A percentile compares a stretch with the other conserved stretches of the same genome.
phyloP scores from a whole-genome alignment of 1,140 invertebrate genomes.

The Drosophila kurseongensis region DNA sequence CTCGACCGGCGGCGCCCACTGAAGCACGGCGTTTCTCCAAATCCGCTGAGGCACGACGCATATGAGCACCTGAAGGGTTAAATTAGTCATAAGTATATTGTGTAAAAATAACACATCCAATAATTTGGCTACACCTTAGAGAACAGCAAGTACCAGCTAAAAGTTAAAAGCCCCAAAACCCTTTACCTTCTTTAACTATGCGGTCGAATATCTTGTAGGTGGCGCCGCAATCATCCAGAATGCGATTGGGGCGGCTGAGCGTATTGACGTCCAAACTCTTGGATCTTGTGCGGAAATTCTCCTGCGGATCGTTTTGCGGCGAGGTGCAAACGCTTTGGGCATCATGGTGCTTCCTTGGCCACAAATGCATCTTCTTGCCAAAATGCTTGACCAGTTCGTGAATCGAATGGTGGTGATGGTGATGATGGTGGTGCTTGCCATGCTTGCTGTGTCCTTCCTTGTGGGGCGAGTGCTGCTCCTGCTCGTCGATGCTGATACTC shows the following conservation, averaged over 20 bases:
- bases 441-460: slow-evolving; percentile 73
- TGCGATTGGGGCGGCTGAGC: slow-evolving; percentile 84
- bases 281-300: slow-evolving; percentile 90
- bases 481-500: slow-evolving; percentile 84
- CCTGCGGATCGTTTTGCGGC: slow-evolving; percentile 85
- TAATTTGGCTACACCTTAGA: neutral
- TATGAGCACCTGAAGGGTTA: slow-evolving; percentile 87
- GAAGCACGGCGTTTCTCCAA: slow-evolving; percentile 90
- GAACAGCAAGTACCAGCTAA: slow-evolving; percentile 74
- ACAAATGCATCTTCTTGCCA: slow-evolving; percentile 88
- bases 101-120: neutral
- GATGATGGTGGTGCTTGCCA: slow-evolving; percentile 83
- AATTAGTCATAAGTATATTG: neutral
- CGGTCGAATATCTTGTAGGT: slow-evolving; percentile 93
- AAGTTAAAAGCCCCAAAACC: neutral
- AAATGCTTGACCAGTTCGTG: slow-evolving; percentile 90
- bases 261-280: slow-evolving; percentile 90
- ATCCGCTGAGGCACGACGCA: slow-evolving; percentile 90
- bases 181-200: slow-evolving; percentile 92
- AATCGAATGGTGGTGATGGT: slow-evolving; percentile 87
- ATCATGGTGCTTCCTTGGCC: slow-evolving; percentile 86
- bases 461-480: slow-evolving; percentile 60
- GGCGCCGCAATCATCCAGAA: slow-evolving; percentile 89
- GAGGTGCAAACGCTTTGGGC: slow-evolving; percentile 85
- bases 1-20: slow-evolving; percentile 87